Base-by-base conservation (phyloP, 2,797 vertebrate species). In the Enteromius paludinosus region DNA sequence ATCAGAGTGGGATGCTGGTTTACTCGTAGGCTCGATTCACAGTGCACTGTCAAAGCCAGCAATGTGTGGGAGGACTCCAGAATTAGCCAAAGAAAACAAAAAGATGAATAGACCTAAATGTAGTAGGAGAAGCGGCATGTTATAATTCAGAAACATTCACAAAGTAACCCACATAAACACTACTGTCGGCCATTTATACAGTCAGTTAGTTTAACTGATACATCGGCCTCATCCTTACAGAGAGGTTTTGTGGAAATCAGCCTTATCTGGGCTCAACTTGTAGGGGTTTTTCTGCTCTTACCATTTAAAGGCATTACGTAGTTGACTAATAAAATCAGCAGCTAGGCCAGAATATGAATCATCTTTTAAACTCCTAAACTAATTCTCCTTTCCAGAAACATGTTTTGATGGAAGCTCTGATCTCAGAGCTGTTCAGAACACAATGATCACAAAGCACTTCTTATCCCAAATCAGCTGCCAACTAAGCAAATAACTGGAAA, bases 101-200 rank as follows among this genome's bases (percentile, higher is more conserved):
- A 72, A 81, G 64, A 86, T 82, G 69, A 86, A 87, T 84, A 81
- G 79, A 75, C 66, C 76, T 84, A 84, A 84, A 87, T 83, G 88
- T 69, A 81, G 91, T 91, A 89, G 86, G 54, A 87, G 61, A 75
- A 52, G 49, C 56, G 52, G 62, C 61, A 65, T 64, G 89, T 87
- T 92, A 92, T 92, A 92, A 93, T 92, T 93, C 93, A 92, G 91
- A 92, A 88, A 84, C 88, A 87, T 69, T 82, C 76, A 76, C 33
- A 74, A n/a, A 54, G 38, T 56, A 30, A 30, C 56, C 71, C 59
- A 72, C 35, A 77, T 54, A 76, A 80, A 72, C 81, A 75, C 69
- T 82, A 62, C 75, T 1, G 12, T 9, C 6, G 18, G 41, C 61
- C 74, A 59, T 35, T 82, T 38, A 45, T 15, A 30, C 33, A 52